Conservation (phyloP, 2,888 invertebrate genomes). For the Altica lythri region DNA sequence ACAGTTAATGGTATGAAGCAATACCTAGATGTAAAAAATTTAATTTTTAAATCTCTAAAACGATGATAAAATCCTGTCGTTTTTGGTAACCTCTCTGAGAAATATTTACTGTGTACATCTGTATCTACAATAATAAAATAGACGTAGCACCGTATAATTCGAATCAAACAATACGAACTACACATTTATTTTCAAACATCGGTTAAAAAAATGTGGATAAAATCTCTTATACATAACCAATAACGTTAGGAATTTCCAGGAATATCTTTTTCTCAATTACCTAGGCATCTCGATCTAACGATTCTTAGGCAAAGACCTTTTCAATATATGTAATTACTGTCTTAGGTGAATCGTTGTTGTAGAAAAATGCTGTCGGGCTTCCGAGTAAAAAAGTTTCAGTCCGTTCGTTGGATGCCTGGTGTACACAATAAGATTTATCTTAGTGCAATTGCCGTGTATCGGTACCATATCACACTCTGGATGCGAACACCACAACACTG, state of each 20-base stretch:
- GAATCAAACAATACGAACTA: too few relatives aligned
- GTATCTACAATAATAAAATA: too few relatives aligned
- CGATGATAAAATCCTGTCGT: too few relatives aligned
- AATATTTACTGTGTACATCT: too few relatives aligned
- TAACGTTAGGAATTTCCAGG: constrained; percentile 2
- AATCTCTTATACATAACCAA: too few relatives aligned
- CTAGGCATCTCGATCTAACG: constrained; percentile 1
- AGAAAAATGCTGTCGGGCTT: constrained; percentile 32
- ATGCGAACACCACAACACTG: constrained; percentile 29
- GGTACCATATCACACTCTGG: constrained; percentile 36
- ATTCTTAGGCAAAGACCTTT: constrained; percentile 15
- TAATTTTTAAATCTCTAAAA: too few relatives aligned
- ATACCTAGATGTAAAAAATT: too few relatives aligned
- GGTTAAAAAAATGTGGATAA: too few relatives aligned
- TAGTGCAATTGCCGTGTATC: constrained; percentile 34
- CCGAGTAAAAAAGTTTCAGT: constrained; percentile 27
- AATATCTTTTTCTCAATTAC: neutral
- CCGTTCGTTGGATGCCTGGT: constrained; percentile 24
- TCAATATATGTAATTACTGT: constrained; percentile 20
- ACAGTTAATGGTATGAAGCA: too few relatives aligned
- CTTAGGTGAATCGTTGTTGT: constrained; percentile 26
- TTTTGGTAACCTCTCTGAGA: too few relatives aligned
- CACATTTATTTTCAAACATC: too few relatives aligned
- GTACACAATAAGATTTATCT: constrained; percentile 35
- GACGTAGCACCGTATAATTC: too few relatives aligned